Evolutionary conservation across 2,888 invertebrate species (phyloP), one percentile per base, ranked within the genome.

Genomic region (Glaucopsyche alexis): DNA sequence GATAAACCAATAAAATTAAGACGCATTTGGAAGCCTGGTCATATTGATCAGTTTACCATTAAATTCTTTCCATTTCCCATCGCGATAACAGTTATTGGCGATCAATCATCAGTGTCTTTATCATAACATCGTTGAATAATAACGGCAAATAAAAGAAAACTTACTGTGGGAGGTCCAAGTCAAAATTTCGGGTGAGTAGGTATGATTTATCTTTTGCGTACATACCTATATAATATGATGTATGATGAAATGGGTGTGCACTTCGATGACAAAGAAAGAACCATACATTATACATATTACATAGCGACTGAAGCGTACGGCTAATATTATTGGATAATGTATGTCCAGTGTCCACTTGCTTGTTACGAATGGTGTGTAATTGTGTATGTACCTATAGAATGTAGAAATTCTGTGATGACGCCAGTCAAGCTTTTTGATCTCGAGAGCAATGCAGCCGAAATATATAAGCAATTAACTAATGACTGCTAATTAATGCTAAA

Each of bases 1-100:
- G 71, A 74, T 76, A 76, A 75, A 75, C 71, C 55, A 60, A 74
- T 74, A 72, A 64, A 66, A 73, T 75, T 76, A 73, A 69, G 60
- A 42, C 42, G 42, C 42, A 42, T 66, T 66, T 66, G 42, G 66
- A 66, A 66, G 16, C 40, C 66, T 40, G 40, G 16, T 66, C 42
- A 66, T 66, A 19, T 42, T 66, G 66, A 66, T 66, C 66, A 16
- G 66, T 42, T 42, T 66, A 66, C 16, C 42, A 66, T 66, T 66
- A 42, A 42, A n/a, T 66, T 42, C 16, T 66, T 66, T 66, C 13
- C 40, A 42, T 42, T 66, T 66, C 42, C 66, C 40, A 16, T 42
- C 66, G 60, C 60, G 60, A 60, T 38, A 60, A 60, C 60, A 60
- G 60, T 60, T 60, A 60, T 60, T 29, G 60, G 60, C 60, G 29